Evolutionary conservation across 2,113 vertebrate species (phyloP), one percentile per base, ranked within the genome.

Genomic region (Cottus gobio): DNA sequence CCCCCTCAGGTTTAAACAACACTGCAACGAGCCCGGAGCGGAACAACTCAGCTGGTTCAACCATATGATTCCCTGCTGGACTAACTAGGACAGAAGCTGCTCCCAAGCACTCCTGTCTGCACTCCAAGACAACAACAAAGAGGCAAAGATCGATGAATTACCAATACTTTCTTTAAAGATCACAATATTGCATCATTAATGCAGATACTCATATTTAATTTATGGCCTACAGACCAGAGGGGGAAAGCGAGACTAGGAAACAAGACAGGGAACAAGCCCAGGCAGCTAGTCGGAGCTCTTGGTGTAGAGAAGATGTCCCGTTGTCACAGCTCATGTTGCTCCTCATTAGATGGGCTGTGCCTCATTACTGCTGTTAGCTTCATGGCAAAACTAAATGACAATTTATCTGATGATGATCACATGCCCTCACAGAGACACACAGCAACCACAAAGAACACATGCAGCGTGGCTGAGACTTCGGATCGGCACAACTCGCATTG

Each of bases 201-300:
- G 34, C 48, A 62, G n/a, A 20, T 30, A 1, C 54, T 72, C 66
- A 76, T 75, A 65, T 67, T 77, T 79, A 0, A 83, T 76, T 56
- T 24, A 62, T 57, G 56, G 3, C 37, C 42, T 54, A 9, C 7
- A 46, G 26, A 26, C 30, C 18, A 56, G 36, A 2, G 5, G 13
- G 16, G 18, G 20, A 50, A 22, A 26, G 24, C 15, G 31, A 39
- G 54, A 20, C 7, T 3, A 64, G 36, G 30, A 58, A n/a, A 50
- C 48, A 24, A 22, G 22, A 30, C 50, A 22, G 24, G 63, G 24
- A 62, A 39, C 54, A 22, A 52, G 42, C 18, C 48, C 58, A 10
- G 34, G n/a, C 56, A 54, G 73, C 69, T 71, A 76, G 44, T 77
- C 56, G 72, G 31, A 66, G 57, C 50, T 57, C 67, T 34, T 37